Conservation (phyloP, 2,888 invertebrate genomes). For the Ornithoptera priamus region DNA sequence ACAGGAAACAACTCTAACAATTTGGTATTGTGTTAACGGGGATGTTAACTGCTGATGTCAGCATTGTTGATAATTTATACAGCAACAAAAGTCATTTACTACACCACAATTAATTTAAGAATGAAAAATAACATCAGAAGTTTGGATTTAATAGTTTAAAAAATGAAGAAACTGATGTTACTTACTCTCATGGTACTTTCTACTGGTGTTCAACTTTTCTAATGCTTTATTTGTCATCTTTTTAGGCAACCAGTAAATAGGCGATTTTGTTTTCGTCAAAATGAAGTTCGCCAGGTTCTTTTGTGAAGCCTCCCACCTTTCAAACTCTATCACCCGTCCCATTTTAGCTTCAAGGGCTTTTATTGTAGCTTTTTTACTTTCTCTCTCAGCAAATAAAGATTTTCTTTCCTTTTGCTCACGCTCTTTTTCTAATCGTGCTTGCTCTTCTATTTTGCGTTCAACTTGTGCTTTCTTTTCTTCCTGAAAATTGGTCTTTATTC, state of each 20-base stretch:
- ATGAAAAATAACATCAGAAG: background rate
- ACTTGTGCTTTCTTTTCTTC: conserved; percentile 85
- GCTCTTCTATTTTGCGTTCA: conserved; percentile 96
- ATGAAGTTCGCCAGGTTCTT: conserved; percentile 90
- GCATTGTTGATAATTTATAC: too few species aligned
- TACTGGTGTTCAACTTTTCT: conserved; percentile 83
- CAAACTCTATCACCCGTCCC: conserved; percentile 91
- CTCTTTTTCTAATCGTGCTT: conserved; percentile 92
- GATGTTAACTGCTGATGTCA: too few species aligned
- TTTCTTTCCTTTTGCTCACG: conserved; percentile 89
- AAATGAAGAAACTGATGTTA: conserved; percentile 32
- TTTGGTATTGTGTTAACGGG: too few species aligned
- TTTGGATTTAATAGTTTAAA: too few species aligned
- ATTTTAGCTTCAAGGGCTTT: conserved; percentile 94
- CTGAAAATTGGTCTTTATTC: conserved; percentile 40
- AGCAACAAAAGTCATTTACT: too few species aligned
- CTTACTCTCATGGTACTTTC: conserved; percentile 83
- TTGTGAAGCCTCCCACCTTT: conserved; percentile 89
- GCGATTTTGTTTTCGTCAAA: conserved; percentile 91
- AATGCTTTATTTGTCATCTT: conserved; percentile 85
- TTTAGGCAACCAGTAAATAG: conserved; percentile 93
- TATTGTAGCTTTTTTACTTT: conserved; percentile 93
- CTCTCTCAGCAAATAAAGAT: conserved; percentile 90
- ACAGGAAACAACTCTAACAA: too few species aligned
- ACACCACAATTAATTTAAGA: background rate